Evolutionary conservation across 2,888 invertebrate species (phyloP).

Genomic region (Blomia tropicalis): DNA sequence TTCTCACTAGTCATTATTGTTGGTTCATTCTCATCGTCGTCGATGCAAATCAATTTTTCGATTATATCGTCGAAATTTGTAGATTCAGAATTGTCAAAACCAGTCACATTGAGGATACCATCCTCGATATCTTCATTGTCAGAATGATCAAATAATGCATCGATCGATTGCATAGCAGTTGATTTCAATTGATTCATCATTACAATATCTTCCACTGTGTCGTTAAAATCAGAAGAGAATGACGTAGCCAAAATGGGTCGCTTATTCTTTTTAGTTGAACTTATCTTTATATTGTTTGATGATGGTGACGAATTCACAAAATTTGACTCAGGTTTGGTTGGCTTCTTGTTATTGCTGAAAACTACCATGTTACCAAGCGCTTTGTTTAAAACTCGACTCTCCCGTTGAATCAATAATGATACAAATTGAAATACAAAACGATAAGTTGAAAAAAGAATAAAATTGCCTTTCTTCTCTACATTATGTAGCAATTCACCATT

Average conservation of each 20-base stretch:
- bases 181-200: slow-evolving; percentile 6
- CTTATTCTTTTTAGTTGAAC: neutral
- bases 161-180: slow-evolving; percentile 10
- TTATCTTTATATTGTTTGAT: neutral
- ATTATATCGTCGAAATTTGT: neutral
- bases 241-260: neutral
- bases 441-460: slow-evolving; percentile 7
- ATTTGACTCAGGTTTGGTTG: neutral
- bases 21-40: neutral
- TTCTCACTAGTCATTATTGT: neutral
- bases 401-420: neutral
- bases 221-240: slow-evolving; percentile 6
- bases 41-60: neutral
- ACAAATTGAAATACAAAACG: slow-evolving; percentile 12
- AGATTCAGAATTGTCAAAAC: slow-evolving; percentile 15
- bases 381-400: neutral
- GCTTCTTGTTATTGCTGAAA: neutral
- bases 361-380: neutral
- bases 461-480: neutral
- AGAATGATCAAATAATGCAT: neutral
- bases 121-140: slow-evolving; percentile 7
- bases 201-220: neutral
- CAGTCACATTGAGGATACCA: slow-evolving; percentile 21
- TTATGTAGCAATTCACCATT: neutral
- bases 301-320: neutral